These are phyloP conservation scores for Platalea minor DNA, from an alignment of 2,797 vertebrate genomes.

Conservation along the genomic window DNA sequence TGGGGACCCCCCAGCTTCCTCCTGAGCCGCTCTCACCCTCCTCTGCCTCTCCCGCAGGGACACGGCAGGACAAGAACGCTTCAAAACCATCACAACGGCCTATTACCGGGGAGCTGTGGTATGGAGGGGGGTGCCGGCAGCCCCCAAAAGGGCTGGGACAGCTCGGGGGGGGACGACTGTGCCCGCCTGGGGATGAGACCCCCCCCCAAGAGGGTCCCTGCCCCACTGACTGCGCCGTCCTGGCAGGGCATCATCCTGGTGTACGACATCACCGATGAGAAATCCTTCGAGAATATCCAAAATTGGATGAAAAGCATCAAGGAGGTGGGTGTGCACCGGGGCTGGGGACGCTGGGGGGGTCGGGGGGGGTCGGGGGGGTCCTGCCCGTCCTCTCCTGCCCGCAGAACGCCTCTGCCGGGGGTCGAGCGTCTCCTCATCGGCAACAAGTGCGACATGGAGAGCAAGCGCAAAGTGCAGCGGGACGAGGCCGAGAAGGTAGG, in stretches of 20 bases:
- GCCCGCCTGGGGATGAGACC: not conserved
- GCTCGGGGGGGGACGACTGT: not conserved
- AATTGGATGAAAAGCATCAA: constrained; percentile 98
- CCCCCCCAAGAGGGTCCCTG: not conserved
- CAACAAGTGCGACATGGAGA: constrained; percentile 96
- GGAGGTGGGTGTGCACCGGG: constrained; percentile 71
- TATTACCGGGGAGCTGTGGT: constrained; percentile 97
- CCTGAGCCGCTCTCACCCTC: too few relatives aligned
- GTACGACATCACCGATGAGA: constrained; percentile 94
- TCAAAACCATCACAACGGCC: constrained; percentile 96
- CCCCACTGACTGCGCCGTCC: not conserved
- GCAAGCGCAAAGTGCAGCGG: constrained; percentile 85
- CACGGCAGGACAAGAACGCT: constrained; percentile 95
- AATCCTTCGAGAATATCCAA: constrained; percentile 95
- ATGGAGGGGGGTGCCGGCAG: not conserved
- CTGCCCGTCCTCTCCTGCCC: not conserved
- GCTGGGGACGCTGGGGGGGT: not conserved
- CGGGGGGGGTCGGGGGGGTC: not conserved
- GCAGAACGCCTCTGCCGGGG: constrained; percentile 92
- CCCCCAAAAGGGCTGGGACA: not conserved
- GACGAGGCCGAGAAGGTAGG: constrained; percentile 88
- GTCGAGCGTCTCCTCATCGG: constrained; percentile 88
- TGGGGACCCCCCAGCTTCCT: not conserved
- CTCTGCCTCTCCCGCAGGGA: constrained; percentile 78
- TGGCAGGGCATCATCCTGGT: constrained; percentile 92